Percentiles rank a stretch among this genome's conserved stretches.
These are phyloP conservation scores for Ceratotherium simum DNA, from an alignment of 2,113 vertebrate species.

Conservation along the genomic window DNA sequence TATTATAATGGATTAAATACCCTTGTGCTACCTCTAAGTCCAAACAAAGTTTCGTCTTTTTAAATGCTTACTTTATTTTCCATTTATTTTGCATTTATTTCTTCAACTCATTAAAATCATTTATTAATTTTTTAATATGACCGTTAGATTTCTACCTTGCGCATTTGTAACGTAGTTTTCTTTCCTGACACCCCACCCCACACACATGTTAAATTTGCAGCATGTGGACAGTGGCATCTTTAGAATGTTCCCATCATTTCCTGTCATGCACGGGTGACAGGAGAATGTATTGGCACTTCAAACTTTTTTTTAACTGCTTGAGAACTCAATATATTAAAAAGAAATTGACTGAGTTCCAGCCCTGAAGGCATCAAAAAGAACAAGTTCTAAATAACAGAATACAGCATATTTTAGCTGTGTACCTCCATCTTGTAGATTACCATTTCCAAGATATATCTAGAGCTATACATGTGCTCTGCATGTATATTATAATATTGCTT, in stretches of 20 bases:
- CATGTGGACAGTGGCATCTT: neutral
- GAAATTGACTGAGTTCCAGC: slow-evolving; percentile 11
- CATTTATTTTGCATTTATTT: neutral
- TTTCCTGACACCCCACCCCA: neutral
- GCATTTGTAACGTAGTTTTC: neutral
- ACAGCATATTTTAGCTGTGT: slow-evolving; percentile 17
- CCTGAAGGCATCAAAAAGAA: slow-evolving; percentile 64
- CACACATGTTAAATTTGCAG: neutral
- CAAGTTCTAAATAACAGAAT: slow-evolving; percentile 59
- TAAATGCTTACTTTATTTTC: neutral
- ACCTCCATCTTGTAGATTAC: slow-evolving; percentile 20
- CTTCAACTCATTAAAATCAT: neutral
- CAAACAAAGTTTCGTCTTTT: neutral
- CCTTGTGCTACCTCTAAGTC: neutral
- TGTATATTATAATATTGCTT: neutral
- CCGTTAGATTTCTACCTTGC: neutral
- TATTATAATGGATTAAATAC: neutral
- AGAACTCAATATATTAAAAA: slow-evolving; percentile 40
- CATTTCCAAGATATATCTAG: slow-evolving; percentile 5
- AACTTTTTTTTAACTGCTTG: neutral
- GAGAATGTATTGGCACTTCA: neutral
- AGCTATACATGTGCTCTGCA: neutral
- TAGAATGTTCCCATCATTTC: slow-evolving; percentile 11
- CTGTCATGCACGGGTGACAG: neutral
- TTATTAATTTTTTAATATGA: slow-evolving; percentile 20